Evolutionary conservation across 2,113 vertebrate species (phyloP), one percentile per base, ranked within the genome.

Genomic region (Megaceryle maxima): DNA sequence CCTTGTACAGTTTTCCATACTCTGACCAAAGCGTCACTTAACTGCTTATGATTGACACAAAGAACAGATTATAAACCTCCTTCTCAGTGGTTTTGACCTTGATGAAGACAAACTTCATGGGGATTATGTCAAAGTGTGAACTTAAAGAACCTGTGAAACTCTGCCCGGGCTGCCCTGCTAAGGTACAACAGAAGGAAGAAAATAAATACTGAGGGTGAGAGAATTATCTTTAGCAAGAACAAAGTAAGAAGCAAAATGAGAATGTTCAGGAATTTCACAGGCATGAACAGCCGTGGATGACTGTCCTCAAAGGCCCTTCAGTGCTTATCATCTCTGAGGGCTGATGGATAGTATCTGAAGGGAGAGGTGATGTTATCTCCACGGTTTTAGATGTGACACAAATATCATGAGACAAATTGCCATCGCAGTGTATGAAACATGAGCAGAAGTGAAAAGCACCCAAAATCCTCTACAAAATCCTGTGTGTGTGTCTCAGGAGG

Each of bases 231-330:
- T 29, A 72, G 60, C 74, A 85, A 82, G 74, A 83, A 62, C 66
- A 89, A 78, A 84, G 62, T 2, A 31, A 96, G 88, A 63, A 68
- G 48, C 63, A 37, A 89, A 84, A 91, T 41, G 73, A 87, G 73
- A 67, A 55, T n/a, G 25, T 59, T 63, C 4, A 35, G 69, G 83
- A 64, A 78, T 82, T 74, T 82, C 87, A 84, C 13, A 68, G 80
- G 1, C 50, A 11, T 3, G 37, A 63, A 11, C 21, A 96, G 83
- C 91, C 1, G 1, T n/a, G 81, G 81, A 50, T 55, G 66, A 44
- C 48, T 89, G 84, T 83, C 74, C 95, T 80, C 87, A 87, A 79
- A 82, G 67, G 77, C 74, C 74, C 37, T n/a, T 82, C 76, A 48
- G 67, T 25, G 44, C 79, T 96, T 51, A 13, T 76, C 70, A 33